A percentile compares a stretch with the other conserved stretches of the same genome.
Evolutionary conservation across 2,797 vertebrate genomes (phyloP).

Genomic region (Centroberyx gerrardi): DNA sequence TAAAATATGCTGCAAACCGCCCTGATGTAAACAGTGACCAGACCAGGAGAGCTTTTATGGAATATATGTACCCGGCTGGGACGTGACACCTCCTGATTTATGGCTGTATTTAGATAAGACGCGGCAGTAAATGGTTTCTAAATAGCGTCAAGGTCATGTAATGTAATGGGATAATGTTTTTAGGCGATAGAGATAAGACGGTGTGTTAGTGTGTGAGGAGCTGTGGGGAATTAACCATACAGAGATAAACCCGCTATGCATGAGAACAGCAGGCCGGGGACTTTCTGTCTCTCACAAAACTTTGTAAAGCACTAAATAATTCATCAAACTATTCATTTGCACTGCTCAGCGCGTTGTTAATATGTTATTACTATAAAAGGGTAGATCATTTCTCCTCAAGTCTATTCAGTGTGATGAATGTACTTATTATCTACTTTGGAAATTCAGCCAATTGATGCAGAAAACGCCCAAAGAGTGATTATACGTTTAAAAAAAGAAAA

Average conservation of each 20-base stretch:
- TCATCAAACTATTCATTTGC: conserved; percentile 20
- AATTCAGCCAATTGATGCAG: no score
- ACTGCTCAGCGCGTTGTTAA: background rate
- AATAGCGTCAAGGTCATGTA: conserved; percentile 91
- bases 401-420: no score
- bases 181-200: conserved; percentile 83
- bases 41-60: conserved; percentile 92
- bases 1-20: conserved; percentile 85
- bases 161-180: conserved; percentile 86
- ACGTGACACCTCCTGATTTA: conserved; percentile 93
- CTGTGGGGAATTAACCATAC: conserved; percentile 18
- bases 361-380: no score
- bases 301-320: background rate
- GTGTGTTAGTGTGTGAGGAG: conserved; percentile 58
- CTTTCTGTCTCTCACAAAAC: conserved; percentile 3
- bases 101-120: conserved; percentile 95
- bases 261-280: conserved; percentile 26
- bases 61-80: conserved; percentile 87
- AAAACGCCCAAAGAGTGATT: no score
- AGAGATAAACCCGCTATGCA: conserved; percentile 35
- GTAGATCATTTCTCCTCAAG: no score
- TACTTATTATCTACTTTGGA: no score
- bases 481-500: no score
- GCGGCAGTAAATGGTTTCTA: conserved; percentile 87
- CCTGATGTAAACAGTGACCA: conserved; percentile 90